phyloP scores from a whole-genome alignment of 2,888 invertebrate species.

The Macaria liturata region DNA sequence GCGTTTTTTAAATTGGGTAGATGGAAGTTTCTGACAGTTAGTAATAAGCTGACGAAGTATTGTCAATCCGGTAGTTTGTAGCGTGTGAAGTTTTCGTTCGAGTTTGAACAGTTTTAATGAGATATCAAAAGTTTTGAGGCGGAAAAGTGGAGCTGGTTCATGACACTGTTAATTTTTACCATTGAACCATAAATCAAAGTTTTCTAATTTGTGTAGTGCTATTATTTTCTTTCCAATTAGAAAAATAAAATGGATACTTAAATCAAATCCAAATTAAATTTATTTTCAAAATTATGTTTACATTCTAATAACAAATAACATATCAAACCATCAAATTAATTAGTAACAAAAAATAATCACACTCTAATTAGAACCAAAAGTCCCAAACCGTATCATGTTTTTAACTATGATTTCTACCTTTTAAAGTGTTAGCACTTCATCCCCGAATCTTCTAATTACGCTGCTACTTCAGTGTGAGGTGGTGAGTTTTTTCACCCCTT shows the following conservation, averaged over 20 bases:
- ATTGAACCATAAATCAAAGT: not conserved
- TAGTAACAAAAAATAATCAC: too few relatives aligned
- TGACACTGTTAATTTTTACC: not conserved
- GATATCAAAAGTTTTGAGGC: conserved; percentile 7
- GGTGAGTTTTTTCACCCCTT: conserved; percentile 35
- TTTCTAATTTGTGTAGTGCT: too few relatives aligned
- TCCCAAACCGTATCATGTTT: too few relatives aligned
- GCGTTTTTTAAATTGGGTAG: conserved; percentile 71
- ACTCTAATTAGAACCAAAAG: too few relatives aligned
- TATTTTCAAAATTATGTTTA: too few relatives aligned
- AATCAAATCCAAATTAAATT: too few relatives aligned
- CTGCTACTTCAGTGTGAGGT: conserved; percentile 19
- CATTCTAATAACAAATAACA: too few relatives aligned
- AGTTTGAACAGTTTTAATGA: conserved; percentile 10
- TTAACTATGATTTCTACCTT: too few relatives aligned
- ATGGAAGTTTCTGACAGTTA: conserved; percentile 52
- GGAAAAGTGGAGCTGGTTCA: not conserved
- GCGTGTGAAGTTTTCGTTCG: conserved; percentile 23
- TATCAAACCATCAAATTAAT: too few relatives aligned
- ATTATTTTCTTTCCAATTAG: too few relatives aligned
- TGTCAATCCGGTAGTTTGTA: conserved; percentile 14
- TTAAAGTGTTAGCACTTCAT: conserved; percentile 22
- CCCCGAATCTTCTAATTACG: conserved; percentile 67
- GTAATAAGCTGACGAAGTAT: conserved; percentile 17
- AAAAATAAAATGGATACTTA: too few relatives aligned